Base-by-base conservation (phyloP, 2,113 vertebrate species). In the Cyprinodon tularosa region DNA sequence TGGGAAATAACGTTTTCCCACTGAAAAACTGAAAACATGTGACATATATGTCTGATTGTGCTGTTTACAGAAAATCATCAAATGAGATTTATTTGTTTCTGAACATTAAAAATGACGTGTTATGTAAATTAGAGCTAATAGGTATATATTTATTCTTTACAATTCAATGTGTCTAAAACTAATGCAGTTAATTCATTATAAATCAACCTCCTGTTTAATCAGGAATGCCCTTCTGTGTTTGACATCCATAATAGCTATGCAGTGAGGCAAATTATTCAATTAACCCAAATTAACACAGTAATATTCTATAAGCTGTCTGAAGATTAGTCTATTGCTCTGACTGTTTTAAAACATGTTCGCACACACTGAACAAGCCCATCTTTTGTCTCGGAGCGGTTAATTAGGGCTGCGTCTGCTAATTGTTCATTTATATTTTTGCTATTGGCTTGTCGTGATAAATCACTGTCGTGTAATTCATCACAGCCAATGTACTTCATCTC, bases 351-450 rank as follows among this genome's bases (percentile, higher is more conserved):
- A 67, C 82, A 79, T 91, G 92, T 91, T 88, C 87, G 72, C 78
- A 81, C 78, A 42, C 70, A 47, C 76, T 83, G 45, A 83, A 90
- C 85, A 86, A 82, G 89, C 89, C 88, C 88, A 83, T 92, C 85
- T 81, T 85, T 88, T 92, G 83, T 90, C 89, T 89, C 62, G 12
- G 71, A 80, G 79, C 15, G 11, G 76, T 90, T 93, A 93, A 93
- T 93, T 93, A 92, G 86, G 65, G 78, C 64, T 83, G 90, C 84
- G 87, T 92, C 86, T 90, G 87, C 78, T 92, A 93, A 93, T 93
- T 93, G 91, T 91, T 93, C 89, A 93, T 93, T 91, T 93, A 88
- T 91, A 91, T 91, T 91, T 91, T 91, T 90, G 82, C 82, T 86
- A 89, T 90, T 88, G 89, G 84, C 84, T 88, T 83, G 84, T 91